Evolutionary conservation across 2,888 invertebrate species (phyloP).

Genomic region (Acrobasis consociella): DNA sequence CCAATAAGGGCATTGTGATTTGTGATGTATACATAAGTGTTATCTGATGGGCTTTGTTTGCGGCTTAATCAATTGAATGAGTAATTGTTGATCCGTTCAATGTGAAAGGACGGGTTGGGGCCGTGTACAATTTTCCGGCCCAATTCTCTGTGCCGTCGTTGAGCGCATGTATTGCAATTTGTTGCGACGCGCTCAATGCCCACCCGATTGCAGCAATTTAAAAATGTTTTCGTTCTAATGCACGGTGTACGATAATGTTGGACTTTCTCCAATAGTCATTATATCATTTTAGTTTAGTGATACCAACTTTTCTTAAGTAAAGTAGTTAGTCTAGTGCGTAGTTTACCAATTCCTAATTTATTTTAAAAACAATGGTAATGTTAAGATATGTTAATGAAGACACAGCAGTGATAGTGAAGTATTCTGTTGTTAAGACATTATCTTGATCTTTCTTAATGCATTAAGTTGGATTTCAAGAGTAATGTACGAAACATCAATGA

Average conservation of each 20-base stretch:
- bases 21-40: conserved; percentile 32
- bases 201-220: conserved; percentile 47
- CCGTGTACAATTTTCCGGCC: conserved; percentile 66
- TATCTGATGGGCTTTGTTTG: conserved; percentile 59
- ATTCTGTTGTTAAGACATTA: too few species aligned
- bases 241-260: conserved; percentile 31
- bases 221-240: conserved; percentile 41
- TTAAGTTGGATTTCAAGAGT: too few species aligned
- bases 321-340: too few species aligned
- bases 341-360: too few species aligned
- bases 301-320: conserved; percentile 9
- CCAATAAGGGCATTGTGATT: conserved; percentile 50
- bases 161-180: conserved; percentile 51
- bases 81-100: conserved; percentile 46
- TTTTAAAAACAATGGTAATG: too few species aligned
- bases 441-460: too few species aligned
- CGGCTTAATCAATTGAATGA: conserved; percentile 47
- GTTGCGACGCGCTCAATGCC: conserved; percentile 53
- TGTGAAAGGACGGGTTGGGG: conserved; percentile 62
- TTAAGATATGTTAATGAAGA: too few species aligned
- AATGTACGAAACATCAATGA: too few species aligned
- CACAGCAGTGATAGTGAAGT: too few species aligned
- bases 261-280: conserved; percentile 33
- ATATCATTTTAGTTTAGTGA: conserved; percentile 18
- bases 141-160: conserved; percentile 59